Evolutionary conservation across 2,888 invertebrate species (phyloP).

Genomic region (Laspeyria flexula): DNA sequence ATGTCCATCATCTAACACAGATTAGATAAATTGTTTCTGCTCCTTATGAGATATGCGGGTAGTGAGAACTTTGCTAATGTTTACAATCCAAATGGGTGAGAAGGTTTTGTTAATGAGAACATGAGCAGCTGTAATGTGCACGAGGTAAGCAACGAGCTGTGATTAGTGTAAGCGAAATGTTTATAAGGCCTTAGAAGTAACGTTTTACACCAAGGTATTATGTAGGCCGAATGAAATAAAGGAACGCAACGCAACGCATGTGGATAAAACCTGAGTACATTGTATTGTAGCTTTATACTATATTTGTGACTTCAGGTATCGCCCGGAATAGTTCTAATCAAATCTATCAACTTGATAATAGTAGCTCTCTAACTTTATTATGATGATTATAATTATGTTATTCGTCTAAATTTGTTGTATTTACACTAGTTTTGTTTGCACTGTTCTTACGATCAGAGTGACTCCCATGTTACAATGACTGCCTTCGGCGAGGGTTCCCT

Average conservation of each 20-base stretch:
- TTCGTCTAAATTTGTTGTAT: background rate
- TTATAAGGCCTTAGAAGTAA: slow-evolving; percentile 23
- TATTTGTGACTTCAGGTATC: background rate
- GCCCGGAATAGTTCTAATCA: background rate
- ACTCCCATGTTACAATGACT: too few species aligned
- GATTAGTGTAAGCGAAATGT: slow-evolving; percentile 40
- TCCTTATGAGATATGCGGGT: slow-evolving; percentile 23
- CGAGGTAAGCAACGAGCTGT: slow-evolving; percentile 41
- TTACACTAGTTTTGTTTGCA: background rate
- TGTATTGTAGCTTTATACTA: background rate
- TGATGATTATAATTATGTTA: background rate
- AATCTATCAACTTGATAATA: background rate
- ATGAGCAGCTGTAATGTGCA: slow-evolving; percentile 22
- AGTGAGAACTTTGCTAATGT: slow-evolving; percentile 8
- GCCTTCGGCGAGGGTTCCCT: too few species aligned
- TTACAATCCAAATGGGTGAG: slow-evolving; percentile 6
- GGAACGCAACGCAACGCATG: background rate
- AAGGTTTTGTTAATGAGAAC: slow-evolving; percentile 9
- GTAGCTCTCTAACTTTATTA: background rate
- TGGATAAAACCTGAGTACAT: background rate
- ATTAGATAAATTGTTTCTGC: slow-evolving; percentile 16
- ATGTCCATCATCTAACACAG: slow-evolving; percentile 10
- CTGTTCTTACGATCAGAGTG: too few species aligned
- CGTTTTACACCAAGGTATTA: slow-evolving; percentile 1
- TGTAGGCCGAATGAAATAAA: background rate